These are phyloP conservation scores for Hyperoplus lanceolatus DNA, from an alignment of 2,797 vertebrate species.

Conservation along the genomic window DNA sequence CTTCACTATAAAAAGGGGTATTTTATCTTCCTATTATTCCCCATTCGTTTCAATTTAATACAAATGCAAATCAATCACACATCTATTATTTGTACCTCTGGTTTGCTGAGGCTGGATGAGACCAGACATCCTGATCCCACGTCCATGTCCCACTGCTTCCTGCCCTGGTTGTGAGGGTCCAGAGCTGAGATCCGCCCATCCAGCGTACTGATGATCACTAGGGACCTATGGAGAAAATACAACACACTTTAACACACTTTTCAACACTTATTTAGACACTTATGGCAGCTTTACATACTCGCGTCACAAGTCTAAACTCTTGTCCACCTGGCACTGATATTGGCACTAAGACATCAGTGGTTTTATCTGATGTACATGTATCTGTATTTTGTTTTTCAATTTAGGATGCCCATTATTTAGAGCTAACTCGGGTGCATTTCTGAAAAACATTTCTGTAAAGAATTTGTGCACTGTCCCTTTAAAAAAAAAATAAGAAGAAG, in stretches of 20 bases:
- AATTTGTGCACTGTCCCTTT: no score
- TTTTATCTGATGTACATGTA: no score
- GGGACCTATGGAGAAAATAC: slow-evolving; percentile 82
- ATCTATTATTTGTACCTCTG: slow-evolving; percentile 89
- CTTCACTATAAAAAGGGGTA: background rate
- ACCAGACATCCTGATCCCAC: slow-evolving; percentile 95
- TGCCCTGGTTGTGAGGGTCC: slow-evolving; percentile 94
- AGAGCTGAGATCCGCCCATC: slow-evolving; percentile 96
- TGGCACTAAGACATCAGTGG: no score
- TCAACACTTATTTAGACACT: background rate
- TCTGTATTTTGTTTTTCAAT: no score
- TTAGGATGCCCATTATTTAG: no score
- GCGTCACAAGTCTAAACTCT: background rate
- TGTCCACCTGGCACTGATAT: no score
- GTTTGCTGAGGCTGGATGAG: slow-evolving; percentile 97
- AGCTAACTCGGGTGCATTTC: no score
- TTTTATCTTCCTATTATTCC: background rate
- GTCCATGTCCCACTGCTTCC: slow-evolving; percentile 97
- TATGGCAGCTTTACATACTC: background rate
- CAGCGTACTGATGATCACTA: slow-evolving; percentile 97
- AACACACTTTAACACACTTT: slow-evolving; percentile 5
- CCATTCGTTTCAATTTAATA: background rate
- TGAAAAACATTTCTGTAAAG: no score
- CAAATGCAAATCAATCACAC: background rate
- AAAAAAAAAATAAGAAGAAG: background rate